These are phyloP conservation scores for Cephalopterus ornatus DNA, from an alignment of 2,113 vertebrate genomes.

Conservation along the genomic window DNA sequence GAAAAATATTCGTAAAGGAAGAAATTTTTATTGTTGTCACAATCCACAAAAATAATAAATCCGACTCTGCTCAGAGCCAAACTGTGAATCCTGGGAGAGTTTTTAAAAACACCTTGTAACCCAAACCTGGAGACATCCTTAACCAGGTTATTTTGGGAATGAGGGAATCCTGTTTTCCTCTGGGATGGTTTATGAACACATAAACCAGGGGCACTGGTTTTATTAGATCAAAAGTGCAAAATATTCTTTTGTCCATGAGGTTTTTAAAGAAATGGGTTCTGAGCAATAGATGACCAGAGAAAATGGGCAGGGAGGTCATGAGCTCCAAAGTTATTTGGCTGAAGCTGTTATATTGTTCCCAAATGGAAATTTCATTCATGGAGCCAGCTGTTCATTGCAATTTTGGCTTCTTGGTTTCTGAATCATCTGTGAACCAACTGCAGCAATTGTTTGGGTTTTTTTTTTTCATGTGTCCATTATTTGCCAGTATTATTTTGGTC, in stretches of 20 bases:
- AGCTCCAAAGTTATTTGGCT: background rate
- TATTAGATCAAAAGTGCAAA: background rate
- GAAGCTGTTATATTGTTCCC: conserved; percentile 4
- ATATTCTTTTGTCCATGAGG: background rate
- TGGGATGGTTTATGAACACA: background rate
- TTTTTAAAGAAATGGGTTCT: background rate
- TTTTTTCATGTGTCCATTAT: background rate
- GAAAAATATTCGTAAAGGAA: background rate
- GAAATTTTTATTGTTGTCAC: background rate
- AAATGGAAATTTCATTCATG: background rate
- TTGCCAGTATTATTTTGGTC: background rate
- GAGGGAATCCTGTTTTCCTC: background rate
- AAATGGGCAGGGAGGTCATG: background rate
- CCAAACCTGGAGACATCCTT: background rate
- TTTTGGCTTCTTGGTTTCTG: conserved; percentile 7
- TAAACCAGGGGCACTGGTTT: background rate
- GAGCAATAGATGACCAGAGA: background rate
- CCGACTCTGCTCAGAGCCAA: background rate
- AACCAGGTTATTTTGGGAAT: background rate
- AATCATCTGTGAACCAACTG: conserved; percentile 27
- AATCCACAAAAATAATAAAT: background rate
- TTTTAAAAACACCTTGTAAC: background rate
- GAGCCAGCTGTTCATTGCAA: background rate
- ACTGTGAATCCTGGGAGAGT: background rate
- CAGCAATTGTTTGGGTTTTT: background rate